A percentile compares a stretch with the other conserved stretches of the same genome.
Evolutionary conservation across 2,113 vertebrate genomes (phyloP).

Genomic region (Micromys minutus): DNA sequence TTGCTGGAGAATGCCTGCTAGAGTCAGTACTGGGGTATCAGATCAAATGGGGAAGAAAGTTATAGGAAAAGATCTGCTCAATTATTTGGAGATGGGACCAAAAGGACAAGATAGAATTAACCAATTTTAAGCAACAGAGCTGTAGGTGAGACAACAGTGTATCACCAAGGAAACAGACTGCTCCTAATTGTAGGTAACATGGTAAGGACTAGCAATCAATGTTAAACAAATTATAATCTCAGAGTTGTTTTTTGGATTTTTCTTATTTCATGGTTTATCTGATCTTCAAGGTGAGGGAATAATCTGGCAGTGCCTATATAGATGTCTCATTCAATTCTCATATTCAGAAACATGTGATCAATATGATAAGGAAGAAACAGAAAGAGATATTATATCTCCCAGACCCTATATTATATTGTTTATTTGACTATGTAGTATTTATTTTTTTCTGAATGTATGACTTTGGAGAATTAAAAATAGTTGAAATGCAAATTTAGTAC

Average conservation of each 20-base stretch:
- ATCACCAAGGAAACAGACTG: not conserved
- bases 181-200: not conserved
- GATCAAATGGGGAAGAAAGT: not conserved
- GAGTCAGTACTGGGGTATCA: not conserved
- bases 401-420: not conserved
- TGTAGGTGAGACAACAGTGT: not conserved
- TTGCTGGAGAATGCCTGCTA: not conserved
- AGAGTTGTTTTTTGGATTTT: not conserved
- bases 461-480: too few relatives aligned
- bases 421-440: not conserved
- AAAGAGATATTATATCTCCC: too few relatives aligned
- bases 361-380: not conserved
- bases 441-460: not conserved
- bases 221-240: not conserved
- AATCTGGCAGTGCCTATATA: not conserved
- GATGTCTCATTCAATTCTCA: not conserved
- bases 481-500: not conserved
- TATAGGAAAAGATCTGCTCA: not conserved
- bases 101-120: not conserved
- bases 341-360: not conserved
- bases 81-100: not conserved
- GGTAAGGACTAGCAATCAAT: not conserved
- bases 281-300: not conserved
- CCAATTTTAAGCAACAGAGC: not conserved
- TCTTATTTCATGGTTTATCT: too few relatives aligned